Evolutionary conservation across 2,888 invertebrate species (phyloP).

Genomic region (Mactromeris polynyma): DNA sequence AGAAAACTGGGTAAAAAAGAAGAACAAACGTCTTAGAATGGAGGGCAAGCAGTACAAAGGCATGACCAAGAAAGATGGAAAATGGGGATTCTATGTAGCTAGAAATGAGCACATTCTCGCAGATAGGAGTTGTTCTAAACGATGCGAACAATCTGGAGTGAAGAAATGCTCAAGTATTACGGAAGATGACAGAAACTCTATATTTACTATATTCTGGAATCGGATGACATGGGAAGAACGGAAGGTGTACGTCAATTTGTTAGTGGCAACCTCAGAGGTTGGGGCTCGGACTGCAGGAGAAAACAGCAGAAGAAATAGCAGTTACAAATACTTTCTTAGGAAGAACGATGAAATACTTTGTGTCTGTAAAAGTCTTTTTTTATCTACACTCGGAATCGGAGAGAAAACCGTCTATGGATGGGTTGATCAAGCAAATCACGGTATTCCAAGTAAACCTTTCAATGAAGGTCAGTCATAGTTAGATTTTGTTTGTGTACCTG

Average conservation of each 20-base stretch:
- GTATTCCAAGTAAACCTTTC: not conserved
- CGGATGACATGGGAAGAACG: constrained; percentile 14
- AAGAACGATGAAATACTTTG: not conserved
- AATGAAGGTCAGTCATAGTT: too few species aligned
- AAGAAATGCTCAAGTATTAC: constrained; percentile 3
- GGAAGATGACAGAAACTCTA: constrained; percentile 10
- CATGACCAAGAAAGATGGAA: constrained; percentile 12
- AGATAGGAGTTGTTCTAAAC: not conserved
- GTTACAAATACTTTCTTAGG: too few species aligned
- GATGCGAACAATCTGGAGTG: not conserved
- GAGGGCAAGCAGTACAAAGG: constrained; percentile 19
- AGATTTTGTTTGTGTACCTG: too few species aligned
- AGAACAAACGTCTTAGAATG: constrained; percentile 23
- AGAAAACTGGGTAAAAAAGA: not conserved
- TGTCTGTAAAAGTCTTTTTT: constrained; percentile 11
- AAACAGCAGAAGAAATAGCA: not conserved
- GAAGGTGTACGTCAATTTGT: constrained; percentile 5
- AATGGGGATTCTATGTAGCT: not conserved
- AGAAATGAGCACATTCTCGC: not conserved
- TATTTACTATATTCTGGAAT: not conserved
- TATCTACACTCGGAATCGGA: constrained; percentile 3
- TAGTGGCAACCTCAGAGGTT: not conserved
- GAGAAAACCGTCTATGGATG: constrained; percentile 16
- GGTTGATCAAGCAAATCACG: constrained; percentile 8
- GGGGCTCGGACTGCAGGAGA: not conserved